Base-by-base conservation (phyloP, 2,113 vertebrate genomes). In the Megaceryle torquata region DNA sequence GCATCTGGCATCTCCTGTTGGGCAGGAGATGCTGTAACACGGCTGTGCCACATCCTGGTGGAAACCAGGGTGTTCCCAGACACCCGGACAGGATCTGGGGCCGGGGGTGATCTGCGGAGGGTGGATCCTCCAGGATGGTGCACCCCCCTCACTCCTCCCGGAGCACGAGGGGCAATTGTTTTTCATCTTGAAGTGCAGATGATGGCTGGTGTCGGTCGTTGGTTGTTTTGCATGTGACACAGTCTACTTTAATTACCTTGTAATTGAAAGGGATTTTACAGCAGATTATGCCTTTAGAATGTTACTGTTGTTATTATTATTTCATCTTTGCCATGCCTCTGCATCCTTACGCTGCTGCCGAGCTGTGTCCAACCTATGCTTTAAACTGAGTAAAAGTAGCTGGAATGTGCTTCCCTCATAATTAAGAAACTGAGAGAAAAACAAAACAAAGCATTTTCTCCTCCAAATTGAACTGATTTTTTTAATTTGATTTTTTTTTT, bases 21-120 rank as follows among this genome's bases (percentile, higher is more conserved):
- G 25, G 39, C 69, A 68, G 60, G 18, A 22, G 57, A 33, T 3
- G 3, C 31, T 1, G 3, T 46, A 8, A 26, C 28, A 5, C 1
- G 15, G 67, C 48, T 18, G 53, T 50, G 64, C 28, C 51, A 3
- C 53, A 6, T 57, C 18, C 43, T 6, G 10, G 43, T 15, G 50
- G 37, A 24, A 84, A 29, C 31, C 68, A 17, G 59, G 44, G 18
- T 2, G 4, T 35, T 46, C n/a, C 44, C 13, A 4, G 20, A 11
- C 21, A 15, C 39, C 41, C 12, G 11, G n/a, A 0, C 2, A 1
- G 10, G 3, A 3, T 53, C 43, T 86, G 2, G 82, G 64, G 17
- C 5, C 17, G 3, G 18, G 19, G 12, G 37, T 28, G 71, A 63
- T 48, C 54, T 24, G 37, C 8, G 50, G 64, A 54, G 39, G n/a